Percentiles rank a stretch among this genome's conserved stretches.
These are phyloP conservation scores for Pygoscelis antarcticus DNA, from an alignment of 2,113 vertebrate species.

Conservation along the genomic window DNA sequence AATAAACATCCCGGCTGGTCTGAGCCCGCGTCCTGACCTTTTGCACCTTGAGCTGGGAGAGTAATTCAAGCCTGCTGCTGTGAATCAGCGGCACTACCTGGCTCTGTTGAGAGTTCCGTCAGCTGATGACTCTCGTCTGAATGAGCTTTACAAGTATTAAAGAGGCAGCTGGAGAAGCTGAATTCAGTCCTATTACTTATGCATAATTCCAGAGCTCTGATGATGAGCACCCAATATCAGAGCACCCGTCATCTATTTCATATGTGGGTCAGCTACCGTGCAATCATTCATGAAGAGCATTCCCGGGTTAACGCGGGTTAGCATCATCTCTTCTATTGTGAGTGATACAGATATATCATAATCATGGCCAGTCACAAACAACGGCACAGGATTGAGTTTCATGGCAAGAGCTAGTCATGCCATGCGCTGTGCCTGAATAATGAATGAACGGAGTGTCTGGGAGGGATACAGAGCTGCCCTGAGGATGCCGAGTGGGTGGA, in stretches of 20 bases:
- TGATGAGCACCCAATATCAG: neutral
- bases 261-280: neutral
- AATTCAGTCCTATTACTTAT: neutral
- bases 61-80: neutral
- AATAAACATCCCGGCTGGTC: neutral
- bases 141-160: neutral
- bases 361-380: slow-evolving; percentile 16
- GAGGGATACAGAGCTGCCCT: neutral
- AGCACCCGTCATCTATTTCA: neutral
- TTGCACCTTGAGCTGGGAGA: neutral
- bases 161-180: neutral
- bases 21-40: neutral
- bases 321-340: neutral
- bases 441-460: neutral
- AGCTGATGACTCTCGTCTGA: neutral
- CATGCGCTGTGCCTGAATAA: slow-evolving; percentile 5
- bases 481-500: neutral
- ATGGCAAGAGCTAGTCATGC: neutral
- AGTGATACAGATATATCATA: neutral
- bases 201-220: neutral
- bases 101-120: neutral
- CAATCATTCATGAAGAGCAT: neutral
- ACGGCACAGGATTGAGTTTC: neutral
- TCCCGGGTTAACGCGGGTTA: neutral
- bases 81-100: neutral